These are phyloP conservation scores for Cavia porcellus DNA, from an alignment of 2,113 vertebrate genomes.

Conservation along the genomic window DNA sequence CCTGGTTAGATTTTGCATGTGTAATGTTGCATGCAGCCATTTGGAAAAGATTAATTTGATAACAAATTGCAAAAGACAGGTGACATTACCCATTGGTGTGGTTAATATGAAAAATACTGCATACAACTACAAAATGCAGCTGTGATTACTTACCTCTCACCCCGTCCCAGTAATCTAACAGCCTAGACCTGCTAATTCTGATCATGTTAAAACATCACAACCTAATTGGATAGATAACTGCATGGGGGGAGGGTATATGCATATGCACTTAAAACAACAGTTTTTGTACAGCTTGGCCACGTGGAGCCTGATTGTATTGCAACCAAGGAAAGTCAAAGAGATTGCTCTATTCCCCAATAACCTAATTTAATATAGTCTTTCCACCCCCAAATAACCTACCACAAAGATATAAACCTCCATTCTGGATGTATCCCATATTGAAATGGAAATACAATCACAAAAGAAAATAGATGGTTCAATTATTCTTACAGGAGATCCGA, in stretches of 20 bases:
- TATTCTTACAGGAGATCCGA: neutral
- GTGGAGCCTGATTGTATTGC: neutral
- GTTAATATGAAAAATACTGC: slow-evolving; percentile 58
- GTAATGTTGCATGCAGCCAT: slow-evolving; percentile 24
- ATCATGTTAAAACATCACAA: neutral
- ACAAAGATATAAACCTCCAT: neutral
- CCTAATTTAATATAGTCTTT: neutral
- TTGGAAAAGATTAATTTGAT: slow-evolving; percentile 66
- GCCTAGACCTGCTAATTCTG: neutral
- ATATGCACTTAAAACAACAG: neutral
- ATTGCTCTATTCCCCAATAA: neutral
- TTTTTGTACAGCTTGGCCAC: slow-evolving; percentile 28
- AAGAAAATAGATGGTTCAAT: neutral
- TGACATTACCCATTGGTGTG: neutral
- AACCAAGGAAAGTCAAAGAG: neutral
- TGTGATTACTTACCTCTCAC: neutral
- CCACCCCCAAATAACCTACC: neutral
- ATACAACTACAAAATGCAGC: slow-evolving; percentile 19
- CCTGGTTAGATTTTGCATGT: neutral
- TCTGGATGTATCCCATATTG: neutral
- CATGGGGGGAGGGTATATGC: neutral
- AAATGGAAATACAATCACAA: neutral
- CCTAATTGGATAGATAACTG: slow-evolving; percentile 40
- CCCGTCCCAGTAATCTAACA: neutral
- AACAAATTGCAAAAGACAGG: slow-evolving; percentile 22